Percentiles rank a stretch among this genome's conserved stretches.
Evolutionary conservation across 2,113 vertebrate genomes (phyloP).

Genomic region (Lipotes vexillifer): DNA sequence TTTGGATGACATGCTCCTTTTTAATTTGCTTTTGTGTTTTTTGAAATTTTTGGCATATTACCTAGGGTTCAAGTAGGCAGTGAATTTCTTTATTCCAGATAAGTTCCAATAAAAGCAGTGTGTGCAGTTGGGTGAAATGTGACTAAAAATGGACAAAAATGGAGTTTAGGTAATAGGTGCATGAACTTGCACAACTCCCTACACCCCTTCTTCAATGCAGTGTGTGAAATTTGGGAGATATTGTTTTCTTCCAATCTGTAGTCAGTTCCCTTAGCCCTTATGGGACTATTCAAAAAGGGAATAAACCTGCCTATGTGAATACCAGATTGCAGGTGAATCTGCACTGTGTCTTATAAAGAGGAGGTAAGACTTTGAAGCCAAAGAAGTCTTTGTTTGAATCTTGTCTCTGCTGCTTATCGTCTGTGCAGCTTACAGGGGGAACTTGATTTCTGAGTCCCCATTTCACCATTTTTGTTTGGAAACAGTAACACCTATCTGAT

Average conservation of each 20-base stretch:
- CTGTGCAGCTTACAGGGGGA: neutral
- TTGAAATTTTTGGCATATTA: neutral
- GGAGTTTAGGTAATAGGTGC: neutral
- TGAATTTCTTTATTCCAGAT: neutral
- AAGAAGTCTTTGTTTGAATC: neutral
- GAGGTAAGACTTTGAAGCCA: neutral
- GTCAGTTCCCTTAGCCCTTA: neutral
- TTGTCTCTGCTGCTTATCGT: neutral
- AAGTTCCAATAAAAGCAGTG: neutral
- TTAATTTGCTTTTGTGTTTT: neutral
- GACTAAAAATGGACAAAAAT: neutral
- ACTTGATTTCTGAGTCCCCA: neutral
- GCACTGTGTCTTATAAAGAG: neutral
- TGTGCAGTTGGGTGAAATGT: neutral
- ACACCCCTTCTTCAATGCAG: neutral
- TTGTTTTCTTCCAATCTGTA: neutral
- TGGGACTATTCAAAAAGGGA: neutral
- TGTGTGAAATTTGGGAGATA: neutral
- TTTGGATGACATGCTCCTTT: neutral
- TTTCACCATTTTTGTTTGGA: neutral
- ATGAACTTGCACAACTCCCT: neutral
- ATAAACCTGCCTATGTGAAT: neutral
- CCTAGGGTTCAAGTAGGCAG: neutral
- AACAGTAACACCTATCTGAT: neutral
- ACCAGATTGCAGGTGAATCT: neutral